A percentile compares a stretch with the other conserved stretches of the same genome.
These are phyloP conservation scores for Engystomops pustulosus DNA, from an alignment of 2,113 vertebrate species.

Conservation along the genomic window DNA sequence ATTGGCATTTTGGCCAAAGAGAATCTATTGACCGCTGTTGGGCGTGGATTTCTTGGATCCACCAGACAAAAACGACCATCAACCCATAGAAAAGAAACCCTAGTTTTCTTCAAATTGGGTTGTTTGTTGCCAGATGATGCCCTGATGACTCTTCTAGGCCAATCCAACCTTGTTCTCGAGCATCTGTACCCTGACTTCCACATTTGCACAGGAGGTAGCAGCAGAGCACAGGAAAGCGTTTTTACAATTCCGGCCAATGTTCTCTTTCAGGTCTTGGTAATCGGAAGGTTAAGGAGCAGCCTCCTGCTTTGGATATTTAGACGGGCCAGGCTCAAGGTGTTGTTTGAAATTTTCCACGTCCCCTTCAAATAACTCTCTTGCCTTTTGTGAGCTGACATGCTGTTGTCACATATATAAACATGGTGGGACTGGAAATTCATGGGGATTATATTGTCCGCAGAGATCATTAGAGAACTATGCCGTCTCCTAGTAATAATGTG, in stretches of 20 bases:
- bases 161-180: too few relatives aligned
- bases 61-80: too few relatives aligned
- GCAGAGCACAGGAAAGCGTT: background rate
- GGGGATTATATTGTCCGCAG: constrained; percentile 10
- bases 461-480: constrained; percentile 25
- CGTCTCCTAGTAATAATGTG: constrained; percentile 13
- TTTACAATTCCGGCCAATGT: background rate
- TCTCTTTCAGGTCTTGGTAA: constrained; percentile 10
- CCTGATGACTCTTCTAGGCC: too few relatives aligned
- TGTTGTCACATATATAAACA: constrained; percentile 55
- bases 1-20: too few relatives aligned
- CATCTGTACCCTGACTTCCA: background rate
- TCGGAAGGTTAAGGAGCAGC: constrained; percentile 26
- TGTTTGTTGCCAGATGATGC: too few relatives aligned
- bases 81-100: too few relatives aligned
- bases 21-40: too few relatives aligned
- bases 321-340: constrained; percentile 72
- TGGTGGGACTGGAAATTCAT: constrained; percentile 6
- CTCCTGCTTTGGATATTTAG: constrained; percentile 61
- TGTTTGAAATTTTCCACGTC: constrained; percentile 76
- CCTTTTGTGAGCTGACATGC: constrained; percentile 47
- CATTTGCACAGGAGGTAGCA: background rate
- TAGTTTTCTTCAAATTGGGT: too few relatives aligned
- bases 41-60: too few relatives aligned
- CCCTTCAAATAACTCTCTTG: constrained; percentile 65